Evolutionary conservation across 2,113 vertebrate species (phyloP).

Genomic region (Callipepla californica): DNA sequence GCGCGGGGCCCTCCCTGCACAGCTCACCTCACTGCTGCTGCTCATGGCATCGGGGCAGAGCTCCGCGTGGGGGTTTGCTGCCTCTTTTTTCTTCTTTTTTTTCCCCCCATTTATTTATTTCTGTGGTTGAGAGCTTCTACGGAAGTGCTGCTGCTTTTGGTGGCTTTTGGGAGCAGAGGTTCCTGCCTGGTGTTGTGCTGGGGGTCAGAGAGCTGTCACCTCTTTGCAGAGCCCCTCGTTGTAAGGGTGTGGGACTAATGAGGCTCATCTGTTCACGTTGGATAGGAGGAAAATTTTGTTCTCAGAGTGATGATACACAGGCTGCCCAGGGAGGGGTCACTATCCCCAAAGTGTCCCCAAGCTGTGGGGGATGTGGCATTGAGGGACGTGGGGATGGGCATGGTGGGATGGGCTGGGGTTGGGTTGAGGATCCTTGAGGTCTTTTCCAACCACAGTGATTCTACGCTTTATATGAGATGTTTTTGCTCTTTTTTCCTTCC

Average conservation of each 20-base stretch:
- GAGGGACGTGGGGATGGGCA: too few species aligned
- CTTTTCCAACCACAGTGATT: too few species aligned
- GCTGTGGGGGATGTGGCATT: too few species aligned
- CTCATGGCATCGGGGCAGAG: not conserved
- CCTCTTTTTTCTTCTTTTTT: rapidly evolving
- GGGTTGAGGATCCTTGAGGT: too few species aligned
- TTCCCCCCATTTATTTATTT: too few species aligned
- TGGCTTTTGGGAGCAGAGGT: rapidly evolving
- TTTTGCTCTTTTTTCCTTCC: not conserved
- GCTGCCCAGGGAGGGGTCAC: too few species aligned
- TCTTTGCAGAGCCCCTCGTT: rapidly evolving
- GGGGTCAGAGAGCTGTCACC: not conserved
- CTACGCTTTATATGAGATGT: not conserved
- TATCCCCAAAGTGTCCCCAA: too few species aligned
- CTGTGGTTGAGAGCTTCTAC: not conserved
- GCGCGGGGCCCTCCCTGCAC: not conserved
- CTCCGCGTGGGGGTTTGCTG: rapidly evolving
- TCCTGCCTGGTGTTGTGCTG: rapidly evolving
- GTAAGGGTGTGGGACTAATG: rapidly evolving
- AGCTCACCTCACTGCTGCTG: rapidly evolving
- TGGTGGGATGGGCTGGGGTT: too few species aligned
- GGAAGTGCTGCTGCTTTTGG: rapidly evolving
- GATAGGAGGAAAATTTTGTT: too few species aligned
- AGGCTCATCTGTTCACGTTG: not conserved
- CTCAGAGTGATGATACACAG: too few species aligned